These are phyloP conservation scores for Acleris emargana DNA, from an alignment of 2,888 invertebrate species.

Conservation along the genomic window DNA sequence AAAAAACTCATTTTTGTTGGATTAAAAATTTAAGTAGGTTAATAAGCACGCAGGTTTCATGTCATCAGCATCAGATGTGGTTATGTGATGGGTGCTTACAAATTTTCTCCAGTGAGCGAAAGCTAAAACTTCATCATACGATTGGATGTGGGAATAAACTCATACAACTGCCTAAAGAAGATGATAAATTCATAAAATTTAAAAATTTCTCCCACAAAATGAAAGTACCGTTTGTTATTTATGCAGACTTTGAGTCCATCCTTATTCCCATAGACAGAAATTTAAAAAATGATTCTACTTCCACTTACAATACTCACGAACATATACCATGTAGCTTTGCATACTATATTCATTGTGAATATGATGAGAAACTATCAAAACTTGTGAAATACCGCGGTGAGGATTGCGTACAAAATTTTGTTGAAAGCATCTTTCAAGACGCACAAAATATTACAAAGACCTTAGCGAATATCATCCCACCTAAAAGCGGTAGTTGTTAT, in stretches of 20 bases:
- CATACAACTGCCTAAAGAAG: constrained; percentile 13
- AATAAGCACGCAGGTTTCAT: background rate
- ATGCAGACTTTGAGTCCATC: constrained; percentile 45
- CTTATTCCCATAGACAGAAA: constrained; percentile 40
- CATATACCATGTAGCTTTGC: constrained; percentile 47
- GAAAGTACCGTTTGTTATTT: constrained; percentile 42
- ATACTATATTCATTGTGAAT: constrained; percentile 48
- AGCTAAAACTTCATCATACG: constrained; percentile 7
- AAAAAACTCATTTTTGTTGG: constrained; percentile 13
- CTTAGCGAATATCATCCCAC: background rate
- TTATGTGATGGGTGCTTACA: constrained; percentile 18
- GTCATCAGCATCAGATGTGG: background rate
- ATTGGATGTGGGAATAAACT: constrained; percentile 10
- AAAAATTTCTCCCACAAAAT: constrained; percentile 36
- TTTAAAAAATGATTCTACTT: constrained; percentile 39
- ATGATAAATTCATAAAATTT: constrained; percentile 39
- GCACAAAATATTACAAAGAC: background rate
- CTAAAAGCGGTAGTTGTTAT: background rate
- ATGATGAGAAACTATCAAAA: constrained; percentile 43
- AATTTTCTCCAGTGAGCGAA: constrained; percentile 2
- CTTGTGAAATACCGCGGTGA: constrained; percentile 44
- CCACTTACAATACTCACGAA: constrained; percentile 42
- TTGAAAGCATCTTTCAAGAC: constrained; percentile 31
- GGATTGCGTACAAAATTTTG: constrained; percentile 44
- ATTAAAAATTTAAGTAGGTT: constrained; percentile 28